phyloP scores from a whole-genome alignment of 2,888 invertebrate genomes.

The Resseliella maxima region DNA sequence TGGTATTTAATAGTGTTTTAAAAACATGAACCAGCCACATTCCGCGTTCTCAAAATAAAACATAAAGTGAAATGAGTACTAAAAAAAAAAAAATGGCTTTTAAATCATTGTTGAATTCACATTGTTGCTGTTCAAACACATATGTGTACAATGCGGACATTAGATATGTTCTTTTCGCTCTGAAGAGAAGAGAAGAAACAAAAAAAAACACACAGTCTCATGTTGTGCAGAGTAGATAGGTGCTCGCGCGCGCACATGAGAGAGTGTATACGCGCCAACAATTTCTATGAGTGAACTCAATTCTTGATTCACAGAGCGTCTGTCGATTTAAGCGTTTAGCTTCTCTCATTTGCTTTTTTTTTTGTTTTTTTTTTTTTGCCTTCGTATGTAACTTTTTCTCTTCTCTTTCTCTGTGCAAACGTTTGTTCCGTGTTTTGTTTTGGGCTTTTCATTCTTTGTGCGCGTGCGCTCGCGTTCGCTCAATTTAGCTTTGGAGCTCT shows the following conservation, averaged over 20 bases:
- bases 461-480: too few species aligned
- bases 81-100: constrained; percentile 34
- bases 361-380: not conserved
- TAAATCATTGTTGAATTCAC: constrained; percentile 35
- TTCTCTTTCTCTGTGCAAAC: not conserved
- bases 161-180: constrained; percentile 44
- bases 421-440: not conserved
- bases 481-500: too few species aligned
- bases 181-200: not conserved
- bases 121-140: not conserved
- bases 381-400: not conserved
- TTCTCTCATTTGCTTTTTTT: not conserved
- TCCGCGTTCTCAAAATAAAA: not conserved
- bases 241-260: not conserved
- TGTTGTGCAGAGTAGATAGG: too few species aligned
- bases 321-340: not conserved
- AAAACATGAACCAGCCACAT: constrained; percentile 27
- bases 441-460: constrained; percentile 2
- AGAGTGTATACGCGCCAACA: not conserved
- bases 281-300: constrained; percentile 50
- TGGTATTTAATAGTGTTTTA: not conserved
- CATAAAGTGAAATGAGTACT: constrained; percentile 20
- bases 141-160: constrained; percentile 46
- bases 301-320: constrained; percentile 49
- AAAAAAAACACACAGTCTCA: not conserved